phyloP scores from a whole-genome alignment of 2,888 invertebrate species.

The Melanophora roralis region DNA sequence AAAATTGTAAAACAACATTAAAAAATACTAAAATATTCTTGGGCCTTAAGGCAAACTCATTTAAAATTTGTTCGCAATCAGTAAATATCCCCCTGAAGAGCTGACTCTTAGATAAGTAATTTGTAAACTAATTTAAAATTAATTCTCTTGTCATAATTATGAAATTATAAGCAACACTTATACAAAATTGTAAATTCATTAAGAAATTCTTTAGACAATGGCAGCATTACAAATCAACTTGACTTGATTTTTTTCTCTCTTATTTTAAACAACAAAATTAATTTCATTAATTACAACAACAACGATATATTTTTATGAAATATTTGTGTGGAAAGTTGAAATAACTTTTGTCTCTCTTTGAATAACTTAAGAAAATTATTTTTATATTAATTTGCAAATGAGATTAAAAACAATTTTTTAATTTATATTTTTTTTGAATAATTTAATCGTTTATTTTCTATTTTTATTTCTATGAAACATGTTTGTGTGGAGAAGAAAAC shows the following conservation, averaged over 20 bases:
- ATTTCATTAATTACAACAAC: background rate
- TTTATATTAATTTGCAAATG: conserved; percentile 35
- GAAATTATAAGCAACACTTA: no score
- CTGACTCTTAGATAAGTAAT: no score
- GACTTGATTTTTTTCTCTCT: background rate
- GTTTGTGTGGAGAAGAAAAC: background rate
- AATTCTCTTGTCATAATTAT: no score
- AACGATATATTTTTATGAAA: background rate
- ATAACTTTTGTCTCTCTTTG: conserved; percentile 12
- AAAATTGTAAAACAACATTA: no score
- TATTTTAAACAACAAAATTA: background rate
- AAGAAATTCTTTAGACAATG: background rate
- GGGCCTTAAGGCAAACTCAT: no score
- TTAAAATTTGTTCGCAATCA: no score
- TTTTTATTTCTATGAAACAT: no score
- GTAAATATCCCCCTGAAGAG: no score
- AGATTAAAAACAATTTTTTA: conserved; percentile 31
- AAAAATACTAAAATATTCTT: no score
- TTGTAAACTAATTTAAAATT: background rate
- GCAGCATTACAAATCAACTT: background rate
- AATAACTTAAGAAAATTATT: conserved; percentile 20
- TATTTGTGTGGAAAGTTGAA: conserved; percentile 27
- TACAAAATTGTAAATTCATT: no score
- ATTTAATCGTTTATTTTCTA: background rate
- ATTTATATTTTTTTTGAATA: conserved; percentile 34